These are phyloP conservation scores for Hemicentrotus pulcherrimus DNA, from an alignment of 35 echinoderm and acorn worm genomes.

Conservation along the genomic window DNA sequence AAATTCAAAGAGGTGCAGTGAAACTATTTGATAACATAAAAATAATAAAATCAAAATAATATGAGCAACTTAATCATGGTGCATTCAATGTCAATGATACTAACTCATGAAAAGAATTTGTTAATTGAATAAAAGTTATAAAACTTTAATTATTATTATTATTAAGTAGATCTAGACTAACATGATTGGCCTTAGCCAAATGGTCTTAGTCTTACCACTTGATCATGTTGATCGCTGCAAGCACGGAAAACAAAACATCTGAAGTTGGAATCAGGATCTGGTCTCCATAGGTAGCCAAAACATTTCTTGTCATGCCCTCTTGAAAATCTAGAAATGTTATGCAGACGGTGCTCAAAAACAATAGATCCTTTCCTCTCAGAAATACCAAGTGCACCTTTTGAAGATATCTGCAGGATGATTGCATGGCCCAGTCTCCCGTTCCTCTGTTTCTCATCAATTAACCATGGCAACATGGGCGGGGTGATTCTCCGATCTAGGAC, in stretches of 20 bases:
- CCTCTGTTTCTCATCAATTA: constrained; percentile 68
- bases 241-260: constrained; percentile 63
- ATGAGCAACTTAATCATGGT: too few species aligned
- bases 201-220: constrained; percentile 42
- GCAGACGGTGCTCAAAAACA: constrained; percentile 77
- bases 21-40: too few species aligned
- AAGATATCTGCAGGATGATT: constrained; percentile 78
- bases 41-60: too few species aligned
- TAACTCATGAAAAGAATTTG: too few species aligned
- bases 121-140: too few species aligned
- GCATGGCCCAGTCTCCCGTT: constrained; percentile 43
- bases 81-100: too few species aligned
- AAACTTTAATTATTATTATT: too few species aligned
- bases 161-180: too few species aligned
- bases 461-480: constrained; percentile 88
- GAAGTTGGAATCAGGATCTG: constrained; percentile 64
- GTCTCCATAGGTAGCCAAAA: constrained; percentile 83
- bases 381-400: constrained; percentile 75
- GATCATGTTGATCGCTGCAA: constrained; percentile 41
- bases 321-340: constrained; percentile 75
- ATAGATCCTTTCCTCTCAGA: constrained; percentile 77
- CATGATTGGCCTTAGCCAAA: too few species aligned
- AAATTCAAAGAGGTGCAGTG: too few species aligned
- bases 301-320: constrained; percentile 65
- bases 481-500: constrained; percentile 78